A percentile compares a stretch with the other conserved stretches of the same genome.
Evolutionary conservation across 2,888 invertebrate genomes (phyloP).

Genomic region (Xiphydria camelus): DNA sequence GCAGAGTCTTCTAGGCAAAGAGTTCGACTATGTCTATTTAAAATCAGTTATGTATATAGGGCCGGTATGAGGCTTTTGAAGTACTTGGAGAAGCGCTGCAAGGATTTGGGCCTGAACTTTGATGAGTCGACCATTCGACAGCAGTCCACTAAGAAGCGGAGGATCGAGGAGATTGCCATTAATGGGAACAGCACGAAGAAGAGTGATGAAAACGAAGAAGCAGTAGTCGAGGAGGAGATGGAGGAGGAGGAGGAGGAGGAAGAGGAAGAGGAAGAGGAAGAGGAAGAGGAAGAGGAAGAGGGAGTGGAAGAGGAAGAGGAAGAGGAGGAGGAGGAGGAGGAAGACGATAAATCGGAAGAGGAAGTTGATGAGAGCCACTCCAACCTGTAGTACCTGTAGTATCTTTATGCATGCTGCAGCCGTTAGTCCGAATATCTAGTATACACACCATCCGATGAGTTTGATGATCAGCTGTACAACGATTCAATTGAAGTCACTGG

Average conservation of each 20-base stretch:
- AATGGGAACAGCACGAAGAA: conserved; percentile 10
- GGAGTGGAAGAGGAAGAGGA: conserved; percentile 17
- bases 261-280: conserved; percentile 18
- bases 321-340: conserved; percentile 18
- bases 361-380: no score
- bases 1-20: conserved; percentile 1
- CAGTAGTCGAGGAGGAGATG: conserved; percentile 55
- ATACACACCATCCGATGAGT: no score
- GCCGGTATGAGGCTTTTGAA: conserved; percentile 74
- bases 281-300: conserved; percentile 16
- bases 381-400: no score
- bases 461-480: no score
- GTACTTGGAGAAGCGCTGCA: conserved; percentile 72
- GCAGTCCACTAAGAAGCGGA: conserved; percentile 50
- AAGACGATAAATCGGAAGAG: no score
- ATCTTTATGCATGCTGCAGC: no score
- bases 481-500: no score
- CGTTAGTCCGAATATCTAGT: no score
- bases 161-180: conserved; percentile 24
- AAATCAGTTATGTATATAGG: conserved; percentile 62
- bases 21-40: conserved; percentile 31
- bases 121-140: conserved; percentile 57
- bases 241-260: conserved; percentile 39
- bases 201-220: conserved; percentile 44
- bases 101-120: conserved; percentile 66